These are phyloP conservation scores for Piprites chloris DNA, from an alignment of 2,113 vertebrate species.

Conservation along the genomic window DNA sequence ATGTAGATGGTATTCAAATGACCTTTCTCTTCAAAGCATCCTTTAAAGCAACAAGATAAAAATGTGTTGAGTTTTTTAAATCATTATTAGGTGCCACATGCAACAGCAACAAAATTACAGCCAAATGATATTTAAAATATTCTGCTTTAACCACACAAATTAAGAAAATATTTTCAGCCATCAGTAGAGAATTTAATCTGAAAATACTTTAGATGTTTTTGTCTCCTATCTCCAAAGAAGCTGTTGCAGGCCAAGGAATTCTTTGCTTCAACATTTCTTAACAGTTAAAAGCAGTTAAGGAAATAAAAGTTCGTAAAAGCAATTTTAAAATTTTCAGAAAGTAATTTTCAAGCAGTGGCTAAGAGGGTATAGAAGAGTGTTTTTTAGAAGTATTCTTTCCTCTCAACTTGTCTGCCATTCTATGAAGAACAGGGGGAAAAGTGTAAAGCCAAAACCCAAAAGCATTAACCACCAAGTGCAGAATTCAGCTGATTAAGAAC, in stretches of 20 bases:
- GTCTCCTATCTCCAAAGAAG: neutral
- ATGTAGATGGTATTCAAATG: neutral
- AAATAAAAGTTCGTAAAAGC: neutral
- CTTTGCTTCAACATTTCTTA: neutral
- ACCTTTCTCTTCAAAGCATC: neutral
- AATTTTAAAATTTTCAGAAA: neutral
- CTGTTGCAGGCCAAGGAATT: neutral
- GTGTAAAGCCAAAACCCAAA: neutral
- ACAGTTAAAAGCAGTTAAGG: neutral
- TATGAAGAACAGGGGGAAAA: neutral
- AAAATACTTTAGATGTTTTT: neutral
- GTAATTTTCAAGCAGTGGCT: neutral
- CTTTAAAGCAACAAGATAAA: neutral
- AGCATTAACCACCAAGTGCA: neutral
- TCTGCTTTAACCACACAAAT: neutral
- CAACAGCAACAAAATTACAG: neutral
- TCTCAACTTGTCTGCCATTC: neutral
- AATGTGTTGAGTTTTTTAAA: fast-evolving
- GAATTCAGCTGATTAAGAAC: neutral
- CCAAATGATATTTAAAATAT: neutral
- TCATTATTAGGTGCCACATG: neutral
- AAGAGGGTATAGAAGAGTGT: neutral
- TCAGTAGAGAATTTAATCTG: neutral
- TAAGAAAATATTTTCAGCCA: neutral
- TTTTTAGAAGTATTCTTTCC: neutral